Evolutionary conservation across 2,113 vertebrate genomes (phyloP), one percentile per base, ranked within the genome.

Genomic region (Rissa tridactyla): DNA sequence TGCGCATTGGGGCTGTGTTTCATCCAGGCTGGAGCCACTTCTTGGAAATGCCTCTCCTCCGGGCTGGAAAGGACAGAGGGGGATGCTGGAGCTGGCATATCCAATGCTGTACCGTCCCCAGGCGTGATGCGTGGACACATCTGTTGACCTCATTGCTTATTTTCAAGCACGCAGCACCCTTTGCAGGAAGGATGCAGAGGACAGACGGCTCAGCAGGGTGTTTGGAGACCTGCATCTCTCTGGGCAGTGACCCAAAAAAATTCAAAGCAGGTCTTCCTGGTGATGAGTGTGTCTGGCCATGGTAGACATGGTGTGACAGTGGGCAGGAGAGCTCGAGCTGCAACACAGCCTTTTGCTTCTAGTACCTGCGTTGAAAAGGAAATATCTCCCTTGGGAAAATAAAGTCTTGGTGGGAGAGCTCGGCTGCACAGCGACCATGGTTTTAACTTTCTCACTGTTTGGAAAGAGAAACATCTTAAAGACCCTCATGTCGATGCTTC

Each of bases 41-140:
- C 58, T 76, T 46, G 54, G 69, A 73, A 77, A 73, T 64, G 20
- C 13, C 23, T 62, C 27, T 84, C 22, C 55, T 77, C 25, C 0
- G 1, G 20, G 30, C 44, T 73, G 76, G 11, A 77, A 93, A 88
- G 22, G 18, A 60, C 42, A 47, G 64, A 77, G 58, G 22, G 12
- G 22, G 66, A 54, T 15, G 20, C 27, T 91, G 75, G 46, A 78
- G 49, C 38, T n/a, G 75, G 14, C 8, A 4, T 27, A 30, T 51
- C 26, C 21, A 27, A 5, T 10, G 44, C 38, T 3, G 1, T 47
- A 10, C 27, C 36, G 18, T 42, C 42, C 22, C 54, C 42, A 66
- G 58, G 42, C 2, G 1, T 38, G 27, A 6, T 6, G 19, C 0
- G 0, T 38, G 38, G n/a, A 27, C 38, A 19, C 30, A 25, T 47